Evolutionary conservation across 2,888 invertebrate species (phyloP).

Genomic region (Aphrophora alni): DNA sequence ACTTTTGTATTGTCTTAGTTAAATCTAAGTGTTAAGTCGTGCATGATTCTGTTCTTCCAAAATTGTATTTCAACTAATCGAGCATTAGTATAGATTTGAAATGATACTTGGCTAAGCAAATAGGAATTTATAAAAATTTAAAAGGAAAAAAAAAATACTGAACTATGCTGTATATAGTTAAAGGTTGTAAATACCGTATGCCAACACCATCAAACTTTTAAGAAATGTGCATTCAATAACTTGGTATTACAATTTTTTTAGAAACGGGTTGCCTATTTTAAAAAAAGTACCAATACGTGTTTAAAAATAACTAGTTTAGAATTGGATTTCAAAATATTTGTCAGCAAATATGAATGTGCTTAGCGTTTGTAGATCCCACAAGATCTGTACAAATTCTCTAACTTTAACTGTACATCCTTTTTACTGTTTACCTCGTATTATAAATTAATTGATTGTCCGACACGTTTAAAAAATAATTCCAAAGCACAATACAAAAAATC

Average conservation of each 20-base stretch:
- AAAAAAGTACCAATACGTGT: neutral
- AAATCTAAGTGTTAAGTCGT: conserved; percentile 7
- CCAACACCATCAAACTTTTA: neutral
- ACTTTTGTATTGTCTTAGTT: neutral
- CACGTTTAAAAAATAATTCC: neutral
- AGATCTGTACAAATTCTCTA: neutral
- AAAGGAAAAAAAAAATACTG: neutral
- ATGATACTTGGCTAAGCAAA: neutral
- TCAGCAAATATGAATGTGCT: conserved; percentile 5
- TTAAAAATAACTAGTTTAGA: conserved; percentile 7
- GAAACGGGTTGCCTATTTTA: neutral
- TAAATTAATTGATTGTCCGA: neutral
- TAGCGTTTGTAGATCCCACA: neutral
- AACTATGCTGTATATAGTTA: conserved; percentile 1
- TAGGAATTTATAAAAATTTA: neutral
- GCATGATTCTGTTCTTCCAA: conserved; percentile 38
- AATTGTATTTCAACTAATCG: conserved; percentile 1
- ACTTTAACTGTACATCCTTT: neutral
- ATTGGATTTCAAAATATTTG: neutral
- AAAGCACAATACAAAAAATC: neutral
- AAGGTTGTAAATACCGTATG: neutral
- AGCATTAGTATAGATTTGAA: neutral
- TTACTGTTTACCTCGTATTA: conserved; percentile 1
- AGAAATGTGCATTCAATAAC: neutral
- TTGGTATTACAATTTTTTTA: neutral